phyloP scores from a whole-genome alignment of 2,113 vertebrate species.

The Strix aluco region DNA sequence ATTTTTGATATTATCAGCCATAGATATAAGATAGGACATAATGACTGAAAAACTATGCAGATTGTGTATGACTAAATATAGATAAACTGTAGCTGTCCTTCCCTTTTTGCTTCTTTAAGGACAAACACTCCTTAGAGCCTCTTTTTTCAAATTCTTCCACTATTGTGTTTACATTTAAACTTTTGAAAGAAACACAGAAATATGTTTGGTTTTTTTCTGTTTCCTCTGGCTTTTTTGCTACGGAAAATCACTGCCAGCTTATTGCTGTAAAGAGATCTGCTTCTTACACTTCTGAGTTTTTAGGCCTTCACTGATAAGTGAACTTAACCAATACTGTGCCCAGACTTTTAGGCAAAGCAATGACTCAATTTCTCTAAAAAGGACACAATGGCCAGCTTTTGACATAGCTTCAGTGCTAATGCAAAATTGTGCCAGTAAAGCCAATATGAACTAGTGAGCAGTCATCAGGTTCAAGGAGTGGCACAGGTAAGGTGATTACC shows the following conservation, averaged over 20 bases:
- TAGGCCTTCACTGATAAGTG: not conserved
- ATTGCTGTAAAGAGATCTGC: not conserved
- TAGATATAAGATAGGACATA: not conserved
- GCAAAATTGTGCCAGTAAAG: not conserved
- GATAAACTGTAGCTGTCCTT: not conserved
- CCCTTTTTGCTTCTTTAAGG: not conserved
- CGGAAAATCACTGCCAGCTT: not conserved
- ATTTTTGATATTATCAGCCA: not conserved
- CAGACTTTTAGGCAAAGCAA: not conserved
- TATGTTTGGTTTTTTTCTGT: not conserved
- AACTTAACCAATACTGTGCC: not conserved
- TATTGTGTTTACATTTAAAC: not conserved
- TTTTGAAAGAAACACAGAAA: not conserved
- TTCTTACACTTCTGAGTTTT: not conserved
- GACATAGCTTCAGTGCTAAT: not conserved
- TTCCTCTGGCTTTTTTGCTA: not conserved
- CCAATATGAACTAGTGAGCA: not conserved
- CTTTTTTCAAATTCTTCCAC: not conserved
- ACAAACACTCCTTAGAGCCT: not conserved
- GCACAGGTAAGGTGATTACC: not conserved
- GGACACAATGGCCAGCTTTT: not conserved
- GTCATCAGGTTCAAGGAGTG: not conserved
- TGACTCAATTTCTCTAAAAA: not conserved
- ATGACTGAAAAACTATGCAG: not conserved
- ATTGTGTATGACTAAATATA: not conserved